Percentiles rank a stretch among this genome's conserved stretches.
These are phyloP conservation scores for Gracilinanus agilis DNA, from an alignment of 2,113 vertebrate species.

Conservation along the genomic window DNA sequence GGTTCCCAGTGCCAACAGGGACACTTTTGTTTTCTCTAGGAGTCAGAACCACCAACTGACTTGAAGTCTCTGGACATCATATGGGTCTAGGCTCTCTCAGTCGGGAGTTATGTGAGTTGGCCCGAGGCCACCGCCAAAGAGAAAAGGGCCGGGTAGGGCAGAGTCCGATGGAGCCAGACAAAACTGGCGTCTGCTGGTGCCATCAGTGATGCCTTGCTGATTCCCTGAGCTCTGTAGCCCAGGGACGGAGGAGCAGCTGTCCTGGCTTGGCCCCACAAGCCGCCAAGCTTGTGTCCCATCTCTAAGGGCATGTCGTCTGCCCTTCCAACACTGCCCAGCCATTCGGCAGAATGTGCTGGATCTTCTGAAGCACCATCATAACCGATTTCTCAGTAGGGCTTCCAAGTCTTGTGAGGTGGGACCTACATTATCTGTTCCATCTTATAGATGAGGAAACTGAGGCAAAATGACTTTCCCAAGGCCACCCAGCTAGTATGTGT, in stretches of 20 bases:
- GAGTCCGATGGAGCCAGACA: neutral
- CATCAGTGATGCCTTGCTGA: neutral
- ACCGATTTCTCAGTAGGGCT: neutral
- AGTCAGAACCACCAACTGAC: neutral
- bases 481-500: neutral
- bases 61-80: neutral
- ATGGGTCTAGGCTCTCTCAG: neutral
- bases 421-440: neutral
- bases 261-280: neutral
- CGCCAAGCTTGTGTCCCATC: neutral
- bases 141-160: neutral
- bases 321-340: neutral
- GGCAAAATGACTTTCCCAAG: neutral
- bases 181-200: neutral
- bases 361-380: neutral
- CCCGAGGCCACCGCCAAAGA: neutral
- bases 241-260: neutral
- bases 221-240: neutral
- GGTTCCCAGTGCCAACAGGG: neutral
- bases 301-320: neutral
- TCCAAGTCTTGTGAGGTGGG: no score
- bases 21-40: neutral
- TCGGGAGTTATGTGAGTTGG: neutral
- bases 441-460: neutral
- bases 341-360: neutral